phyloP scores from a whole-genome alignment of 1,140 invertebrate genomes.

The Pararge aegeria region DNA sequence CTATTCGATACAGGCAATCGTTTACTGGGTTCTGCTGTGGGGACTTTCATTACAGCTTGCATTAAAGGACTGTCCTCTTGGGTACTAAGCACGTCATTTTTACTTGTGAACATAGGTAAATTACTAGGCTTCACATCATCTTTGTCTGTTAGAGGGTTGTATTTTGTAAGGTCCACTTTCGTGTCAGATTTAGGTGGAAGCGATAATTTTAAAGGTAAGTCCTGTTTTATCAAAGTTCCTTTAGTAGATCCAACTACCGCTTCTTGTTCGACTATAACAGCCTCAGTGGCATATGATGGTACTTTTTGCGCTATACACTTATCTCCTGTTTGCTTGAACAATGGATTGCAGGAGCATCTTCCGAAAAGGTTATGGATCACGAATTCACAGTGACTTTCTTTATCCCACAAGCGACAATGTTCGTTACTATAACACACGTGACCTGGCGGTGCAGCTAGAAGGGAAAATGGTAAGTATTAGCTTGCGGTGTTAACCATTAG shows the following conservation, averaged over 20 bases:
- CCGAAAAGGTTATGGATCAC: slow-evolving; percentile 94
- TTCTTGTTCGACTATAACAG: slow-evolving; percentile 58
- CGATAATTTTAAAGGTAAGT: slow-evolving; percentile 30
- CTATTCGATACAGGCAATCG: slow-evolving; percentile 55
- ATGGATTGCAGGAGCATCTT: slow-evolving; percentile 89
- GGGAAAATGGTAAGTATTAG: slow-evolving; percentile 15
- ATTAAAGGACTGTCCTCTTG: slow-evolving; percentile 65
- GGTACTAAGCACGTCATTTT: slow-evolving; percentile 62
- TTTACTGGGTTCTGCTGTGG: slow-evolving; percentile 55
- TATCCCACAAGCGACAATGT: slow-evolving; percentile 91
- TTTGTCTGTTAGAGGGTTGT: slow-evolving; percentile 40
- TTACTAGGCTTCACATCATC: slow-evolving; percentile 59
- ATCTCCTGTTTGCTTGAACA: slow-evolving; percentile 84
- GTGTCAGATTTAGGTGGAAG: slow-evolving; percentile 35
- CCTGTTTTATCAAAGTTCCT: slow-evolving; percentile 27
- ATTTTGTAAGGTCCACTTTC: slow-evolving; percentile 35
- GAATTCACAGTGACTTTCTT: slow-evolving; percentile 92
- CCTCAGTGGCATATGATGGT: slow-evolving; percentile 64
- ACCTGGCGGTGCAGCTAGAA: slow-evolving; percentile 89
- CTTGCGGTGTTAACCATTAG: slow-evolving; percentile 6
- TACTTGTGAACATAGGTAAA: slow-evolving; percentile 53
- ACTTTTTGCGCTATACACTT: slow-evolving; percentile 79
- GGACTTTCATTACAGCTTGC: slow-evolving; percentile 66
- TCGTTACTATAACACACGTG: slow-evolving; percentile 94
- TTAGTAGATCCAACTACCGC: slow-evolving; percentile 39